phyloP scores from a whole-genome alignment of 1,140 invertebrate species.

The Leptestheria dahalacensis region DNA sequence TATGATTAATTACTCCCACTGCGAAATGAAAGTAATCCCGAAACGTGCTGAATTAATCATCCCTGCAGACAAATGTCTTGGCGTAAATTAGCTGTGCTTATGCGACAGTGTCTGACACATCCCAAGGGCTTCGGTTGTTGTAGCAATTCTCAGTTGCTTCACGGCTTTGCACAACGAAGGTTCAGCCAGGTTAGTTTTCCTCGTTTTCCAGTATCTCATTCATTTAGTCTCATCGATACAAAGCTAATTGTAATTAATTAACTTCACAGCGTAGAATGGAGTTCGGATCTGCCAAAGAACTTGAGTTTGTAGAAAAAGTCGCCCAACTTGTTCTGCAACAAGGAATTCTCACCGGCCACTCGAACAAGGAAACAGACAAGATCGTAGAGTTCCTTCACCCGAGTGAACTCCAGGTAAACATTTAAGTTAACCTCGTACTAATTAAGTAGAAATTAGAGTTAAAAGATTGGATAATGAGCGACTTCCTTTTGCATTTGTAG shows the following conservation, averaged over 20 bases:
- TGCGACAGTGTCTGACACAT: too few species aligned
- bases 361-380: background rate
- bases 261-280: background rate
- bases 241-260: too few species aligned
- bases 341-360: background rate
- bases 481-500: constrained; percentile 21
- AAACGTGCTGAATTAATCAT: too few species aligned
- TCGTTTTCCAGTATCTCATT: background rate
- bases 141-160: too few species aligned
- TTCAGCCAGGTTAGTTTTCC: too few species aligned
- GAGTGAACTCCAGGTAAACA: constrained; percentile 27
- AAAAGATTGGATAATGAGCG: background rate
- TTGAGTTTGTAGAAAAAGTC: background rate
- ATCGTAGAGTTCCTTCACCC: constrained; percentile 31
- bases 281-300: background rate
- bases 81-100: too few species aligned
- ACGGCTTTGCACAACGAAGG: too few species aligned
- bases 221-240: background rate
- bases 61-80: too few species aligned
- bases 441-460: background rate
- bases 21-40: too few species aligned
- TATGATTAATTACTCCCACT: too few species aligned
- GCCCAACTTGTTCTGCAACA: background rate
- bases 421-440: background rate
- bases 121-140: too few species aligned